Base-by-base conservation (phyloP, 2,888 invertebrate species). In the Rhyacophila evoluta region DNA sequence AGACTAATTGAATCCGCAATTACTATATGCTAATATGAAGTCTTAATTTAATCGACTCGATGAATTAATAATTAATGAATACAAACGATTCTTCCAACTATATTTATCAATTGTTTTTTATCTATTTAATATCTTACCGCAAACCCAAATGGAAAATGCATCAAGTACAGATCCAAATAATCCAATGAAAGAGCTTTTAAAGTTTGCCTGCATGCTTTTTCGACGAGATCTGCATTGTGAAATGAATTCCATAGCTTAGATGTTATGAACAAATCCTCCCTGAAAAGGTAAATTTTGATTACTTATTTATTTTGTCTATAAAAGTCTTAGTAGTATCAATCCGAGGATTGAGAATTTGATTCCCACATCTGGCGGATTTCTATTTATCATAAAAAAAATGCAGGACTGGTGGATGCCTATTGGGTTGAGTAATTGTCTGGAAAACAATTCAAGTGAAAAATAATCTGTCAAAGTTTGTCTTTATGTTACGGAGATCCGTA, bases 131-230 rank as follows among this genome's bases (percentile, higher is more conserved):
- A 33, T 6, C 84, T 83, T 82, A 89, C 89, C 86, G 87, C 89
- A 83, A 93, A 95, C 0, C 92, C 94, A 85, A 95, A 91, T 0
- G 96, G 97, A 91, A 94, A 94, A 84, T 97, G 97, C 82, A 97
- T 94, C 69, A 97, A 87, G 84, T 93, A 96, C 0, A 96, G 88
- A 84, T 97, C 96, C 72, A 97, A 88, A 85, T 96, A 96, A 0
- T 92, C 91, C 10, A 96, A 84, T 0, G 92, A 92, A 78, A 96
- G 89, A 75, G 91, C 88, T 0, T 87, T 84, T 6, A 96, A 85
- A 0, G 95, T 93, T 72, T 89, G 88, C 74, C 91, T 90, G 82
- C 95, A 90, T 0, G 93, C 92, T 1, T 87, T 86, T 78, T 92
- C 90, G 12, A 95, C 96, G 70, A 93, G 86, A 27, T 93, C 92